Base-by-base conservation (phyloP, 2,888 invertebrate species). In the Eutolmus rufibarbis region DNA sequence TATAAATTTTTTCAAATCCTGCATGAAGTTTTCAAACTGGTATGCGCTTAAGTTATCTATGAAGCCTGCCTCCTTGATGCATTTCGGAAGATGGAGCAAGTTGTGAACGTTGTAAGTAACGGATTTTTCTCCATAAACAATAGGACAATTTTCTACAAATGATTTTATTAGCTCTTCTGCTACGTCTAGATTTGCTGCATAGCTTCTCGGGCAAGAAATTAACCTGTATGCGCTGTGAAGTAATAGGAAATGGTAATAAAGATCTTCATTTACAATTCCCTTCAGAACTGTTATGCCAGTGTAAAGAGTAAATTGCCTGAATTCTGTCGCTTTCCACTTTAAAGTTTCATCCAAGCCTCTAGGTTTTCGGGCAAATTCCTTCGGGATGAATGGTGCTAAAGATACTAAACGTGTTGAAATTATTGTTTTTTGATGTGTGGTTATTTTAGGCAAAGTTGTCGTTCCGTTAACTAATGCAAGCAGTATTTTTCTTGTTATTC, bases 101-200 rank as follows among this genome's bases (percentile, higher is more conserved):
- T 86, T 86, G 87, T 88, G 88, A 9, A 88, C 88, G n/a, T 88
- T 88, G 56, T 88, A 88, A n/a, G 87, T 84, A 19, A 88, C 88
- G 51, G 81, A 81, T 56, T 88, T 87, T 4, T 87, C 51, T 7
- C 77, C 88, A 86, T 88, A 89, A 79, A 88, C 77, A 88, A 79
- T 37, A 34, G 88, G 86, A 87, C 87, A 88, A 31, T 87, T 84
- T 77, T 87, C 19, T 12, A 89, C 88, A 89, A 89, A 89, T 82
- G 57, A 28, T n/a, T 86, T 40, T 34, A 82, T n/a, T 86, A 87
- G 40, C n/a, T 87, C 57, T 37, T 86, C n/a, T 16, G 88, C 88
- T 16, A 57, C 78, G n/a, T 8, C 57, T 31, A 84, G 12, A 84
- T 88, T 88, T 7, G 78, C 5, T 56, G 28, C 51, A 77, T 81